Percentiles rank a stretch among this genome's conserved stretches.
Conservation (phyloP, 2,113 vertebrate genomes). For the Cyanocitta stelleri region DNA sequence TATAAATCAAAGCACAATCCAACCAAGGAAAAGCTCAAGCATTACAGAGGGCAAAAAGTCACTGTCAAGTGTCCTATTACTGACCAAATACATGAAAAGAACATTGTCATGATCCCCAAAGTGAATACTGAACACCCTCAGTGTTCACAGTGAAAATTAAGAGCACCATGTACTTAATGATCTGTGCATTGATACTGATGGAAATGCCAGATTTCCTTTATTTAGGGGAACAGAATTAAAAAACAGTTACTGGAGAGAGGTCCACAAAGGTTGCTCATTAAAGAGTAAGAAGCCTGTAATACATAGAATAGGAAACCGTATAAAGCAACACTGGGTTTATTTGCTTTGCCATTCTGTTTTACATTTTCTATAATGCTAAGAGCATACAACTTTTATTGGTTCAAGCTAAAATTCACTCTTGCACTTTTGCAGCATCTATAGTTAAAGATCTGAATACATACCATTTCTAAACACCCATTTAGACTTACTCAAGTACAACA, state of each 20-base stretch:
- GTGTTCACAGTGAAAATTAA: neutral
- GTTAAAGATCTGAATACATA: neutral
- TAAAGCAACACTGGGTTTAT: neutral
- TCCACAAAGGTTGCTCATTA: neutral
- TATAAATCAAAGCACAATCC: neutral
- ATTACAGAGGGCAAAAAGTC: neutral
- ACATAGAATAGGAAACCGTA: fast-evolving
- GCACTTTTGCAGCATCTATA: neutral
- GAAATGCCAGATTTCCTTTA: neutral
- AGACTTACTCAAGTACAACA: neutral
- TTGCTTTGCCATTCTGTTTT: neutral
- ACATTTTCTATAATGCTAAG: neutral
- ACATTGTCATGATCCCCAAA: neutral
- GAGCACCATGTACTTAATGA: neutral
- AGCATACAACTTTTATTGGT: neutral
- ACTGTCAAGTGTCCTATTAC: neutral
- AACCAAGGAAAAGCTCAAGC: neutral
- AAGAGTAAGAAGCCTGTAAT: neutral
- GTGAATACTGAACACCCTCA: neutral
- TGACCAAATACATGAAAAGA: neutral
- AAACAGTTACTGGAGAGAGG: neutral
- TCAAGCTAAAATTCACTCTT: neutral
- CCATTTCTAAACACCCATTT: neutral
- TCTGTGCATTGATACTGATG: neutral
- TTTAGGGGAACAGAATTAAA: neutral